Evolutionary conservation across 2,113 vertebrate species (phyloP).

Genomic region (Halichoerus grypus): DNA sequence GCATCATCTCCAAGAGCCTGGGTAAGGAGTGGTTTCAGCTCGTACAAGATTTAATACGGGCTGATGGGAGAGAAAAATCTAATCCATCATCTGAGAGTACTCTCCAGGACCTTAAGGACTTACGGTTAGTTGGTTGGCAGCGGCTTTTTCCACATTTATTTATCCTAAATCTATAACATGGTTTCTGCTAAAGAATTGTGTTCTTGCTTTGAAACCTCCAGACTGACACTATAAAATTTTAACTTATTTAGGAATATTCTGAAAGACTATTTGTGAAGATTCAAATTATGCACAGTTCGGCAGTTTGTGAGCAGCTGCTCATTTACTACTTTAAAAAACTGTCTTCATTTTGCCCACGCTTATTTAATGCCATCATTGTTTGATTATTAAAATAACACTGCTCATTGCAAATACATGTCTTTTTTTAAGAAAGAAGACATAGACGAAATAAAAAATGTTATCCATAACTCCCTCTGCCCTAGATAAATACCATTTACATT

Average conservation of each 20-base stretch:
- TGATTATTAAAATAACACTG: slow-evolving; percentile 49
- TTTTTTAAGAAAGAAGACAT: neutral
- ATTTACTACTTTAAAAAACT: slow-evolving; percentile 7
- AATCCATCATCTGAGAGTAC: neutral
- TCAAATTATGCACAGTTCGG: neutral
- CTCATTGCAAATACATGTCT: neutral
- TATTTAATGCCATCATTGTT: neutral
- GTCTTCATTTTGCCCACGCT: slow-evolving; percentile 49
- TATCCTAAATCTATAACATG: neutral
- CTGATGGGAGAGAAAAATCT: neutral
- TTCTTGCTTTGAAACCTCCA: slow-evolving; percentile 23
- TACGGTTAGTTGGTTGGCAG: neutral
- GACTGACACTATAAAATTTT: slow-evolving; percentile 4
- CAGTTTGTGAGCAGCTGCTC: slow-evolving; percentile 4
- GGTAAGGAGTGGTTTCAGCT: neutral
- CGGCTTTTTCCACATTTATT: slow-evolving; percentile 23
- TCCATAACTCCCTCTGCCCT: neutral
- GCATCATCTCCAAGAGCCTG: neutral
- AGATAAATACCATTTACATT: slow-evolving; percentile 57
- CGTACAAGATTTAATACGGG: neutral
- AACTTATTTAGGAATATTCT: slow-evolving; percentile 48
- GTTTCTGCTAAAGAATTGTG: slow-evolving; percentile 41
- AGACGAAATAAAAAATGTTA: slow-evolving; percentile 30
- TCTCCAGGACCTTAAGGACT: neutral
- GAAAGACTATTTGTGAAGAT: slow-evolving; percentile 18